These are phyloP conservation scores for Peucedramus taeniatus DNA, from an alignment of 2,113 vertebrate genomes.

Conservation along the genomic window DNA sequence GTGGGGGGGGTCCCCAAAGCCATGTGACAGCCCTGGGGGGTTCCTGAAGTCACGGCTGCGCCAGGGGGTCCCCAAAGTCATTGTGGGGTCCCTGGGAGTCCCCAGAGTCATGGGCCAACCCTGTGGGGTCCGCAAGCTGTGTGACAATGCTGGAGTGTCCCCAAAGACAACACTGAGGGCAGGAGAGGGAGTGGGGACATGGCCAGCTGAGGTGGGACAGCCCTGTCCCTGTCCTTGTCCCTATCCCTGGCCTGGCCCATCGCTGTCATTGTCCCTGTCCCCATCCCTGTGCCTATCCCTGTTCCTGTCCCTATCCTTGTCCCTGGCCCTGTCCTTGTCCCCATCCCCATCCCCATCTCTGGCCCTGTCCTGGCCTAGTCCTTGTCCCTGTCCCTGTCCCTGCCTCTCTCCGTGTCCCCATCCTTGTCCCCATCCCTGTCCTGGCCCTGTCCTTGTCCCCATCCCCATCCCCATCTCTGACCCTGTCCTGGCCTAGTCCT, in stretches of 20 bases:
- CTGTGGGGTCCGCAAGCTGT: too few species aligned
- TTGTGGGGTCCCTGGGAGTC: background rate
- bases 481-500: too few species aligned
- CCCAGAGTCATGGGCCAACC: too few species aligned
- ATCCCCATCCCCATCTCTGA: background rate
- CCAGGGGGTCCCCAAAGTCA: background rate
- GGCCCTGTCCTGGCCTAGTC: too few species aligned
- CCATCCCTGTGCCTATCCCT: background rate
- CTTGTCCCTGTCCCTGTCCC: background rate
- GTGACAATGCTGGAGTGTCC: background rate
- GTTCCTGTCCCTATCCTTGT: background rate
- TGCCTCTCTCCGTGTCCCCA: fast-evolving
- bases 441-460: too few species aligned
- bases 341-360: background rate
- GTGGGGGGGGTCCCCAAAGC: background rate
- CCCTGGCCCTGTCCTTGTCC: too few species aligned
- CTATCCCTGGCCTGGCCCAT: too few species aligned
- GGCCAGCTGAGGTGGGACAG: background rate
- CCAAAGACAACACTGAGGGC: background rate
- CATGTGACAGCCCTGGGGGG: background rate
- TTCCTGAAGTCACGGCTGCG: too few species aligned
- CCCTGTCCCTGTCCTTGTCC: background rate
- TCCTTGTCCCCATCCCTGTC: background rate
- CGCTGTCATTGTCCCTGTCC: background rate
- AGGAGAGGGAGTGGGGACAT: background rate